Evolutionary conservation across 2,113 vertebrate species (phyloP).

Genomic region (Chaetorhynchus papuensis): DNA sequence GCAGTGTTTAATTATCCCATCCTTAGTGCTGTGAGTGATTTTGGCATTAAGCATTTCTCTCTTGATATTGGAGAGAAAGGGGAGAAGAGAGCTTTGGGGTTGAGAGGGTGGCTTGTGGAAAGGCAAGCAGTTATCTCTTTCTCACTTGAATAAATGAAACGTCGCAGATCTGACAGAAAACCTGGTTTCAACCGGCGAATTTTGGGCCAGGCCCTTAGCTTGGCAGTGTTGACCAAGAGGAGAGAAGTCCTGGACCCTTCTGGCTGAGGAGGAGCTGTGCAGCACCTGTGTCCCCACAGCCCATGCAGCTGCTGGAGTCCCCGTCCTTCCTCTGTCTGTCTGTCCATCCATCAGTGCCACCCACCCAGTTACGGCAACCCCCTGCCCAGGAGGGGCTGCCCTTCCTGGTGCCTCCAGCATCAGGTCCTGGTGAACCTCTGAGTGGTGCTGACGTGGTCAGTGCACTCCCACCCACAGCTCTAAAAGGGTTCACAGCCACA

Average conservation of each 20-base stretch:
- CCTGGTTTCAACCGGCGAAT: not conserved
- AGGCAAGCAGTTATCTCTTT: not conserved
- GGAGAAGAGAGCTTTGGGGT: not conserved
- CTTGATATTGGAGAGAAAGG: not conserved
- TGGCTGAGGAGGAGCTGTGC: not conserved
- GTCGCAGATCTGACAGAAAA: not conserved
- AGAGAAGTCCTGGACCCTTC: not conserved
- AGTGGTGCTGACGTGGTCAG: accelerated
- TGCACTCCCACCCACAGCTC: not conserved
- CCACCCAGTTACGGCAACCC: not conserved
- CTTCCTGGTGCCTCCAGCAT: not conserved
- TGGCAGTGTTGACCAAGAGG: not conserved
- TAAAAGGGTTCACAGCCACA: not conserved
- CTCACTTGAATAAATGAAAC: not conserved
- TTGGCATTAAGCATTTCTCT: not conserved
- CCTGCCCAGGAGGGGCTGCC: not conserved
- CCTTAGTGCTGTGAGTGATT: not conserved
- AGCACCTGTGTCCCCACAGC: not conserved
- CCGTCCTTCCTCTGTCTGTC: accelerated
- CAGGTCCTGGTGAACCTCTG: not conserved
- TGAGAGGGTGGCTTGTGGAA: not conserved
- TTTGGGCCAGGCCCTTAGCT: not conserved
- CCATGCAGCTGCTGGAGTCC: not conserved
- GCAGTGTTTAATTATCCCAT: not conserved
- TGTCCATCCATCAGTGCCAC: not conserved